Evolutionary conservation across 1,140 invertebrate genomes (phyloP), one percentile per base, ranked within the genome.

Genomic region (Drosophila pruinosa): DNA sequence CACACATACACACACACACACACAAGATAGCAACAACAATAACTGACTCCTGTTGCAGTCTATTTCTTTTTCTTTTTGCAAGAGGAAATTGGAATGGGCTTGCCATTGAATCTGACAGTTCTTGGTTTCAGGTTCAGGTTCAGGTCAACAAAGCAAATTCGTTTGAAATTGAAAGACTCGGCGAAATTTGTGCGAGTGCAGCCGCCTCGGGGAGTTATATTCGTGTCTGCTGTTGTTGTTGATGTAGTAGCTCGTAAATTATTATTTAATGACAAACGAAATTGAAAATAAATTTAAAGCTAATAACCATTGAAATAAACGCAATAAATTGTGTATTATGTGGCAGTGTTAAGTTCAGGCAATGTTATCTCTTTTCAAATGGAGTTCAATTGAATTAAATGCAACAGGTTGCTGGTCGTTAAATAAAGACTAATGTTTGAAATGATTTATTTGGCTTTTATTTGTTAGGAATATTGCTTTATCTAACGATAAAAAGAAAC

Each of bases 231-330:
- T 28, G 28, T 54, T 70, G 38, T 34, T 62, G 22, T 26, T 38
- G 52, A 21, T 57, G 52, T 38, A 45, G 62, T 65, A 54, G 68
- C 73, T 85, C 81, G 82, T 85, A 81, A 85, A 86, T 86, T 85
- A 85, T 86, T 85, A 86, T 85, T 85, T 85, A 86, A 85, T 86
- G 81, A 86, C 81, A 86, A 62, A 80, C 82, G 43, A 77, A 85
- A 85, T 85, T 85, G 81, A 85, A 86, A 85, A 85, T 85, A 85
- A 85, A 86, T 85, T 85, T 61, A 71, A 81, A 74, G 77, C 81
- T 77, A 86, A 85, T 85, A 86, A 85, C 67, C 82, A 69, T 68
- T 74, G 76, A 76, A 76, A 67, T 73, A 76, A 78, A 45, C 59
- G 71, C 79, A 38, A 71, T 75, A 71, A 65, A 71, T 57, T 41